Evolutionary conservation across 2,113 vertebrate genomes (phyloP).

Genomic region (Pseudopipra pipra): DNA sequence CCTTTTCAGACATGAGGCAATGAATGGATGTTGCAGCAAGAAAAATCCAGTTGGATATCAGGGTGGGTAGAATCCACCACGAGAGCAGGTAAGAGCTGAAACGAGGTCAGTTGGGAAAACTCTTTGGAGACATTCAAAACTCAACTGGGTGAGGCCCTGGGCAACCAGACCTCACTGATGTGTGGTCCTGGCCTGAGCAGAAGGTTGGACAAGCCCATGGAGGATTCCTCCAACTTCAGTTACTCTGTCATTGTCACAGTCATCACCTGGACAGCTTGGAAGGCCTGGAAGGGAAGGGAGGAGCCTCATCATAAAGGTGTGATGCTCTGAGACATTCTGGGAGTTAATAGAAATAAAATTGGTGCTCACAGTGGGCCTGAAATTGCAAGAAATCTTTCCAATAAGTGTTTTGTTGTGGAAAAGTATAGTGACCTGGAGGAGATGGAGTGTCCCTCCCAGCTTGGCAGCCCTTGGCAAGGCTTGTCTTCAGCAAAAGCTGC

Average conservation of each 20-base stretch:
- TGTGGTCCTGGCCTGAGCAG: not conserved
- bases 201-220: not conserved
- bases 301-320: not conserved
- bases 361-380: not conserved
- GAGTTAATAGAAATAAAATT: not conserved
- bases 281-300: not conserved
- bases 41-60: not conserved
- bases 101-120: not conserved
- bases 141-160: not conserved
- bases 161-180: not conserved
- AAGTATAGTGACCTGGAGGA: not conserved
- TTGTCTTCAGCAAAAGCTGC: not conserved
- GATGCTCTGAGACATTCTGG: not conserved
- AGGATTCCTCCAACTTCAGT: not conserved
- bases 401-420: not conserved
- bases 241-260: not conserved
- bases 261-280: not conserved
- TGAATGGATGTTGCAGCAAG: not conserved
- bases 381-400: not conserved
- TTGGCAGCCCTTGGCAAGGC: not conserved
- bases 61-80: accelerated
- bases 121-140: not conserved
- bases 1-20: not conserved
- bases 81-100: not conserved
- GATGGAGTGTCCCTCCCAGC: not conserved